phyloP scores from a whole-genome alignment of 1,140 invertebrate genomes.

The Brachionus koreanus region DNA sequence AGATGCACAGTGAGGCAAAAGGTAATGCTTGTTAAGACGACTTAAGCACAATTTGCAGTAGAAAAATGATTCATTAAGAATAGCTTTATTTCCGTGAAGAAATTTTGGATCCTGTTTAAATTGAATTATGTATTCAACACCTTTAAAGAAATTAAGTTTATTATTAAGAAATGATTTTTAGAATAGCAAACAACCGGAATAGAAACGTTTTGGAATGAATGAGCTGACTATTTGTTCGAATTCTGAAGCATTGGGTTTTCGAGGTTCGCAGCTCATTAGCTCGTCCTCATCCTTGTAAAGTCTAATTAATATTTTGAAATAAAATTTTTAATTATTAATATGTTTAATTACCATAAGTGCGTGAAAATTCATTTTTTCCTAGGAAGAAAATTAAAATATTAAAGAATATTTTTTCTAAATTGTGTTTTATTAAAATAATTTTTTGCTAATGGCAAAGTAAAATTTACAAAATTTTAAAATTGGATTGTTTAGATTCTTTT shows the following conservation, averaged over 20 bases:
- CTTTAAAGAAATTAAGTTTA: neutral
- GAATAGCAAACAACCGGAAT: neutral
- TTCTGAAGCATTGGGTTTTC: neutral
- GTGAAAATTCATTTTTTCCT: conserved; percentile 10
- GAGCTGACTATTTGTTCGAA: neutral
- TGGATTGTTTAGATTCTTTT: no score
- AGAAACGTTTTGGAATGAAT: neutral
- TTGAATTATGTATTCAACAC: neutral
- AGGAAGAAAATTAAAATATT: neutral
- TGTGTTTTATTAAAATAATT: no score
- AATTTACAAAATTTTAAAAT: neutral
- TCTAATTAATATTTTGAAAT: neutral
- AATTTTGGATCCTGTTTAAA: conserved; percentile 1
- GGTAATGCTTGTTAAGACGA: neutral
- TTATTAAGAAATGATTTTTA: neutral
- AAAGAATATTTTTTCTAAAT: neutral
- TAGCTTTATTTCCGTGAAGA: neutral
- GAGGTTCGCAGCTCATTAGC: neutral
- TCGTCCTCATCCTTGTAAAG: conserved; percentile 10
- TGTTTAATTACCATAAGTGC: neutral
- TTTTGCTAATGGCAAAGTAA: no score
- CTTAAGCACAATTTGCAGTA: conserved; percentile 5
- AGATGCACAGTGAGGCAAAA: neutral
- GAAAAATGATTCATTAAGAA: neutral
- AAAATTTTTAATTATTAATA: neutral